These are phyloP conservation scores for rabbit (Oryctolagus cuniculus) DNA, from an alignment of 2,113 vertebrate genomes.

Conservation along the genomic window DNA sequence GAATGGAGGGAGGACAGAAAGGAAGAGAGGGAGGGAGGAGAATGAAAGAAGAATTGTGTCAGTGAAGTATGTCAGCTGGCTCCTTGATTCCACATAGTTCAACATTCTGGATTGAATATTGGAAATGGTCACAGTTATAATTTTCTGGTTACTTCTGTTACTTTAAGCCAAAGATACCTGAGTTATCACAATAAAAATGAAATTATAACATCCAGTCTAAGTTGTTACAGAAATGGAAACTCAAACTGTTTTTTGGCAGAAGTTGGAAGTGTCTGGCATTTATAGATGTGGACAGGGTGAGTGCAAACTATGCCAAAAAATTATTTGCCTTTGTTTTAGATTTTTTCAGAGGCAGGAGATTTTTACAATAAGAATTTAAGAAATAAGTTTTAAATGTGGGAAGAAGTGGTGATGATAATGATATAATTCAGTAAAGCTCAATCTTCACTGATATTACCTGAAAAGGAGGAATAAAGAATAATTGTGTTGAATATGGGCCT, in stretches of 20 bases:
- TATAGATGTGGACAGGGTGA: neutral
- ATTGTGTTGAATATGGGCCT: neutral
- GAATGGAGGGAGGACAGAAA: no score
- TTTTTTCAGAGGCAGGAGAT: neutral
- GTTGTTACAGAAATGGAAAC: conserved; percentile 46
- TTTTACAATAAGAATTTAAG: conserved; percentile 50
- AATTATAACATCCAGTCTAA: conserved; percentile 25
- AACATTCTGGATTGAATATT: no score
- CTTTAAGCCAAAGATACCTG: no score
- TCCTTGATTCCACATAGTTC: no score
- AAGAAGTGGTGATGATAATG: neutral
- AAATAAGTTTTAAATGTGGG: conserved; percentile 10
- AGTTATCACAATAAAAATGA: conserved; percentile 20
- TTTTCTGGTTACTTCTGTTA: no score
- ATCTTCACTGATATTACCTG: conserved; percentile 25
- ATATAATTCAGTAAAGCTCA: conserved; percentile 48
- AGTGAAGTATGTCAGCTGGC: no score
- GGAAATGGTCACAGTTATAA: no score
- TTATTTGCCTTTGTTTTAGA: conserved; percentile 28
- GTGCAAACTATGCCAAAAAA: conserved; percentile 52
- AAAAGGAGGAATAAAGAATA: conserved; percentile 26
- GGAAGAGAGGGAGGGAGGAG: no score
- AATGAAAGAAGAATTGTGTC: no score
- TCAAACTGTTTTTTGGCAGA: conserved; percentile 49
- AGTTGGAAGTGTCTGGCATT: conserved; percentile 10